Conservation (phyloP, 2,888 invertebrate genomes). For the Eristalis intricaria region DNA sequence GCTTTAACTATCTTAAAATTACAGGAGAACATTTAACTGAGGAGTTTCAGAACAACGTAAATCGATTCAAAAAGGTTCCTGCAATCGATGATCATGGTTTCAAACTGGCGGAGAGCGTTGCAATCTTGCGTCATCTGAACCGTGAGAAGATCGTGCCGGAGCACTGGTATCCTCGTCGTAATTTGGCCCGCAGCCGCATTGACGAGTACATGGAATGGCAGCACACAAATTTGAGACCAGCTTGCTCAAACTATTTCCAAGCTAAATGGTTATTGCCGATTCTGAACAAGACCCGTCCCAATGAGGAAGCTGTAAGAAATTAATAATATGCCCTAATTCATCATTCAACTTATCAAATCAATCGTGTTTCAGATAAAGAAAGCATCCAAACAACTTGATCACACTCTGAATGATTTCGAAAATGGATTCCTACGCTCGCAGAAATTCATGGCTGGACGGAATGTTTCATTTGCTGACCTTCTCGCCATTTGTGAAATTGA, state of each 20-base stretch:
- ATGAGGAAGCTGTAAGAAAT: conserved; percentile 80
- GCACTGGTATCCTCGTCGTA: conserved; percentile 87
- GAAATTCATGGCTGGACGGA: conserved; percentile 84
- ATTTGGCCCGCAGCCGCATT: conserved; percentile 84
- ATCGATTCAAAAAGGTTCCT: conserved; percentile 85
- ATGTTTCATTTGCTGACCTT: conserved; percentile 87
- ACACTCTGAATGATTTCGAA: conserved; percentile 84
- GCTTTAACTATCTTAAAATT: conserved; percentile 36
- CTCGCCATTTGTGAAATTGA: conserved; percentile 89
- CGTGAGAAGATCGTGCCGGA: conserved; percentile 83
- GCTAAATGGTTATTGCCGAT: conserved; percentile 82
- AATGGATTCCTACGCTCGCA: conserved; percentile 81
- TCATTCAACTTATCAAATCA: neutral
- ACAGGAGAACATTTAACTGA: conserved; percentile 85
- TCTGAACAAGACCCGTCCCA: conserved; percentile 82
- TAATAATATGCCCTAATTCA: no score
- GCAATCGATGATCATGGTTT: conserved; percentile 87
- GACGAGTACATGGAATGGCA: conserved; percentile 90
- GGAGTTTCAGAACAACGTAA: conserved; percentile 83
- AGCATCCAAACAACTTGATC: conserved; percentile 82
- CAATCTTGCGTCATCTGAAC: conserved; percentile 86
- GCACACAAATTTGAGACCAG: conserved; percentile 84
- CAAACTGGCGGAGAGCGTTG: conserved; percentile 86
- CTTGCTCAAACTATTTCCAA: conserved; percentile 84
- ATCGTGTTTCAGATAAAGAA: conserved; percentile 74